These are phyloP conservation scores for Drosophila glabriapex DNA, from an alignment of 2,888 invertebrate genomes.

Conservation along the genomic window DNA sequence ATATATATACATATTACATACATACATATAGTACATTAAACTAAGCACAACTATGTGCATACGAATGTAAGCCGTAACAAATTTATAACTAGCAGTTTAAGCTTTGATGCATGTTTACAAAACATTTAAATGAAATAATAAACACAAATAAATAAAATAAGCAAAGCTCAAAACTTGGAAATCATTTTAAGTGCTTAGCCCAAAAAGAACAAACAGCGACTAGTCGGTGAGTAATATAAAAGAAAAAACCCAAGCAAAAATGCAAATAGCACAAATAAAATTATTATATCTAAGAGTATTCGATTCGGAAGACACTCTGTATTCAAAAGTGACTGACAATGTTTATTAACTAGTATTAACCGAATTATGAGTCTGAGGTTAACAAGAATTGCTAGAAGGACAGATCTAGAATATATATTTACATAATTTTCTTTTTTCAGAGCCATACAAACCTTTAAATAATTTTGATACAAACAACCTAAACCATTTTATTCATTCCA, in stretches of 20 bases:
- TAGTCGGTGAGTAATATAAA: slow-evolving; percentile 14
- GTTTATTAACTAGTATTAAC: background rate
- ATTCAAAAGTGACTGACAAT: background rate
- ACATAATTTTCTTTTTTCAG: background rate
- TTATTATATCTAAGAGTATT: fast-evolving
- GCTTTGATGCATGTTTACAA: slow-evolving; percentile 83
- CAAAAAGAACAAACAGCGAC: background rate
- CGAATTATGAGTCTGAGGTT: background rate
- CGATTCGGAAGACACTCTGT: background rate
- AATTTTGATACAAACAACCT: background rate
- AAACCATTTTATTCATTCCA: background rate
- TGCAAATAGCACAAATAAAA: slow-evolving; percentile 39
- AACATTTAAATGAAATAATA: slow-evolving; percentile 79
- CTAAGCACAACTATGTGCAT: slow-evolving; percentile 28
- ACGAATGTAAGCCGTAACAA: slow-evolving; percentile 44
- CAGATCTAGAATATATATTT: background rate
- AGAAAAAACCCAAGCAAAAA: slow-evolving; percentile 29
- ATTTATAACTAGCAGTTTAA: slow-evolving; percentile 76
- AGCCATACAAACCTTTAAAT: background rate
- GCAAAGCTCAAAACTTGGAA: slow-evolving; percentile 35
- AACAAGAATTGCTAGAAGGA: background rate
- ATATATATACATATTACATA: slow-evolving; percentile 16
- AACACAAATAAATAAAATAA: slow-evolving; percentile 56
- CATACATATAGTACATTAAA: slow-evolving; percentile 19
- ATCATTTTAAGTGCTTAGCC: slow-evolving; percentile 45